Evolutionary conservation across 2,797 vertebrate species (phyloP).

Genomic region (Thalassophryne amazonica): DNA sequence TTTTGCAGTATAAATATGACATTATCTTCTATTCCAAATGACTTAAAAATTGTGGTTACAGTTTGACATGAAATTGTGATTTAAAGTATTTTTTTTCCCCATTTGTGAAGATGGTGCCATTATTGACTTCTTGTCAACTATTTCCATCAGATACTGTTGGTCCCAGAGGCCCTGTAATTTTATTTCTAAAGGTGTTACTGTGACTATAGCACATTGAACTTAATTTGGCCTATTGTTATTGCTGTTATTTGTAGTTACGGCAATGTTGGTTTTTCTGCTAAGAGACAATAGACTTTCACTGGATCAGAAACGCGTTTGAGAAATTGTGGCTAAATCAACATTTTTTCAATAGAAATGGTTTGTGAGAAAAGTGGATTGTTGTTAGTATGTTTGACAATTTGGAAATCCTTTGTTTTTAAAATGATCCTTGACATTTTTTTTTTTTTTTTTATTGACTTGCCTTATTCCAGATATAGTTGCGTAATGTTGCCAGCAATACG

Average conservation of each 20-base stretch:
- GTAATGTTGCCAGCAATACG: conserved; percentile 33
- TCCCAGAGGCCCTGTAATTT: neutral
- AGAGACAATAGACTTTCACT: conserved; percentile 26
- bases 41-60: conserved; percentile 41
- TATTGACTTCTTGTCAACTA: conserved; percentile 4
- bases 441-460: conserved; percentile 55
- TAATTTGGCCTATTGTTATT: conserved; percentile 14
- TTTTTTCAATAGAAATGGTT: conserved; percentile 10
- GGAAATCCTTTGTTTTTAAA: conserved; percentile 30
- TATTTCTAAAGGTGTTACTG: conserved; percentile 7
- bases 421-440: conserved; percentile 29
- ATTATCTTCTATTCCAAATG: conserved; percentile 31
- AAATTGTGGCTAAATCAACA: conserved; percentile 16
- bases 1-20: conserved; percentile 1
- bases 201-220: conserved; percentile 21
- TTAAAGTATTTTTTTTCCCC: neutral
- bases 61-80: conserved; percentile 9
- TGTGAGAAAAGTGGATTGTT: neutral
- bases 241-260: conserved; percentile 20
- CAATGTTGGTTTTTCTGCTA: conserved; percentile 28
- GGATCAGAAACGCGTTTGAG: conserved; percentile 28
- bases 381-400: conserved; percentile 20
- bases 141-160: conserved; percentile 22
- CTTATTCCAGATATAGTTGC: conserved; percentile 52
- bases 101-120: conserved; percentile 4